These are phyloP conservation scores for Calephelis perditalis DNA, from an alignment of 2,888 invertebrate genomes.

Conservation along the genomic window DNA sequence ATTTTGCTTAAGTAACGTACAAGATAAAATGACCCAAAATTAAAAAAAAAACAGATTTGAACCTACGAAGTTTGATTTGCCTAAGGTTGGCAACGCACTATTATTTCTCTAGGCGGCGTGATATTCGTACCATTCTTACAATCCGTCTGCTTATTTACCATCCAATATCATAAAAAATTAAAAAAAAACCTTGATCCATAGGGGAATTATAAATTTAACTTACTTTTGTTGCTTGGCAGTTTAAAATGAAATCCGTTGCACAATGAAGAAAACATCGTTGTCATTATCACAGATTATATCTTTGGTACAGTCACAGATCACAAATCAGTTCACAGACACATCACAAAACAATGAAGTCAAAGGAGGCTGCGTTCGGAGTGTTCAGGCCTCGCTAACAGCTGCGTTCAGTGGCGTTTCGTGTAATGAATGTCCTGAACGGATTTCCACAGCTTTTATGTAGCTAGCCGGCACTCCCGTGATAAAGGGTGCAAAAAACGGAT, in stretches of 20 bases:
- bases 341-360: conserved; percentile 32
- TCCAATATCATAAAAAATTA: no score
- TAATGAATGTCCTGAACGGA: conserved; percentile 72
- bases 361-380: conserved; percentile 34
- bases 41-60: no score
- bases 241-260: conserved; percentile 14
- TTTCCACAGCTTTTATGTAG: conserved; percentile 72
- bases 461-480: conserved; percentile 64
- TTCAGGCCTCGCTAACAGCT: conserved; percentile 53
- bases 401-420: conserved; percentile 68
- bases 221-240: conserved; percentile 43
- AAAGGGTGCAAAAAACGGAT: conserved; percentile 74
- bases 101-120: no score
- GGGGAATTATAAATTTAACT: conserved; percentile 30
- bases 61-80: no score
- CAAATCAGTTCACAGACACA: conserved; percentile 44
- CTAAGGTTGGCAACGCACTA: no score
- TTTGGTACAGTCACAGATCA: conserved; percentile 41
- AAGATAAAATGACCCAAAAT: no score
- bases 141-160: no score
- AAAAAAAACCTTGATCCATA: no score
- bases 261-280: conserved; percentile 46
- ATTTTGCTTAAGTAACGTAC: no score
- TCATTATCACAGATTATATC: conserved; percentile 57
- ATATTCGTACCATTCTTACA: no score